Evolutionary conservation across 2,113 vertebrate genomes (phyloP), one percentile per base, ranked within the genome.

Genomic region (Polypterus senegalus): DNA sequence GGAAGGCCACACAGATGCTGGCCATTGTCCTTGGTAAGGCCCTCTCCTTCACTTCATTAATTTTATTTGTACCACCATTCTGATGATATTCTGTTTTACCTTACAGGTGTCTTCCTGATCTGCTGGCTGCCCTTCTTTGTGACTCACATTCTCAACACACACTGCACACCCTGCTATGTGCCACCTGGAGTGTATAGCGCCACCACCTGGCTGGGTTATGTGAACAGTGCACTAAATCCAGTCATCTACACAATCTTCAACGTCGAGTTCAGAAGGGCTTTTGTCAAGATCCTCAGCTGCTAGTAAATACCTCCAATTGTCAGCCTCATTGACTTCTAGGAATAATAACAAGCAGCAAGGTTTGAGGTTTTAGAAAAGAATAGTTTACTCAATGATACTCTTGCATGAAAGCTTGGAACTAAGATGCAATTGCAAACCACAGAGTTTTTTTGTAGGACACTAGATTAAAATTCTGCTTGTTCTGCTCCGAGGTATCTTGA

Each of bases 61-160:
- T 11, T 49, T 7, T 27, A 27, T 27, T 27, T 27, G 27, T 27
- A 27, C 27, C 27, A 27, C 27, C 27, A 27, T 27, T 27, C 27
- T 27, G 27, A 1, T 27, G 27, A 27, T 27, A 27, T 27, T 67
- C 57, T 57, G 6, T 66, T 54, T 69, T 6, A 5, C 7, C 9
- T 74, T 66, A 44, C 75, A 95, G 93, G 92, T 45, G 78, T 92
- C 55, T 97, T 97, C 78, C 86, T 97, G 76, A 82, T 94, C 78
- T 97, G 92, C 83, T 97, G 93, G 92, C 79, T 97, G 71, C 92
- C 92, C 10, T 97, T 96, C 81, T 97, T 97, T 81, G 80, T 96
- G 83, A 92, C 87, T 64, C 92, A 94, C 69, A 84, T 97, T 73
- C 85, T 97, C 77, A 94, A 95, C 5, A 80, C 86, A 56, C 92